Percentiles rank a stretch among this genome's conserved stretches.
phyloP scores from a whole-genome alignment of 1,140 invertebrate species.

The Drosophila watanabei region DNA sequence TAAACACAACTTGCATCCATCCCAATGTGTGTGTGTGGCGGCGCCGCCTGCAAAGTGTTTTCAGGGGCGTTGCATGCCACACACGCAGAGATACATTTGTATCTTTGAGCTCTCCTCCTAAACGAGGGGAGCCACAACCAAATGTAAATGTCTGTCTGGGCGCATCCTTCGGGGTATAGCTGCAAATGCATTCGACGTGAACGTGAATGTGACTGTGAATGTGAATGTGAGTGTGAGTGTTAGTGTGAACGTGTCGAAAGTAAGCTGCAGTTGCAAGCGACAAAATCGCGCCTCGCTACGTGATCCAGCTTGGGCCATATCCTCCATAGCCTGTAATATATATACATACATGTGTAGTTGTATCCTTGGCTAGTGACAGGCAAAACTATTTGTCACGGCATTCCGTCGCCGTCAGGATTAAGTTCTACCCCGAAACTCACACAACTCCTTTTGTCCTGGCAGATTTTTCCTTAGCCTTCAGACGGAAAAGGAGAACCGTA shows the following conservation, averaged over 20 bases:
- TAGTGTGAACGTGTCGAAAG: slow-evolving; percentile 66
- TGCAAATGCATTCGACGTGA: slow-evolving; percentile 66
- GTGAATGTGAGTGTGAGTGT: slow-evolving; percentile 27
- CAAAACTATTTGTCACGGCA: slow-evolving; percentile 79
- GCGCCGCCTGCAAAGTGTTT: slow-evolving; percentile 73
- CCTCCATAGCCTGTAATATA: slow-evolving; percentile 24
- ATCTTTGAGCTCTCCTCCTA: slow-evolving; percentile 42
- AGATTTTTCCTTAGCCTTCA: slow-evolving; percentile 53
- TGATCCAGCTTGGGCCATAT: slow-evolving; percentile 41
- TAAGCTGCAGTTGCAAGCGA: slow-evolving; percentile 65
- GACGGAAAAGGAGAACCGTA: slow-evolving; percentile 7
- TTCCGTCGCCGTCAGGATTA: slow-evolving; percentile 72
- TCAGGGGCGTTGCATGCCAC: slow-evolving; percentile 76
- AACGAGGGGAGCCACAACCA: slow-evolving; percentile 28
- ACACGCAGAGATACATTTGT: slow-evolving; percentile 57
- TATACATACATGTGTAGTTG: slow-evolving; percentile 33
- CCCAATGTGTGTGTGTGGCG: not conserved
- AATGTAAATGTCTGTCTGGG: slow-evolving; percentile 61
- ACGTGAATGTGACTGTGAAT: slow-evolving; percentile 39
- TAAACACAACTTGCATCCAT: slow-evolving; percentile 58
- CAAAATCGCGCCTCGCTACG: slow-evolving; percentile 73
- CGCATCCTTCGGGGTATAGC: slow-evolving; percentile 12
- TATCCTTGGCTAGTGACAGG: slow-evolving; percentile 27
- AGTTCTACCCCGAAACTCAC: slow-evolving; percentile 40
- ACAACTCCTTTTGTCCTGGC: slow-evolving; percentile 5